Percentiles rank a stretch among this genome's conserved stretches.
phyloP scores from a whole-genome alignment of 2,888 invertebrate genomes.

The Xiphydria camelus region DNA sequence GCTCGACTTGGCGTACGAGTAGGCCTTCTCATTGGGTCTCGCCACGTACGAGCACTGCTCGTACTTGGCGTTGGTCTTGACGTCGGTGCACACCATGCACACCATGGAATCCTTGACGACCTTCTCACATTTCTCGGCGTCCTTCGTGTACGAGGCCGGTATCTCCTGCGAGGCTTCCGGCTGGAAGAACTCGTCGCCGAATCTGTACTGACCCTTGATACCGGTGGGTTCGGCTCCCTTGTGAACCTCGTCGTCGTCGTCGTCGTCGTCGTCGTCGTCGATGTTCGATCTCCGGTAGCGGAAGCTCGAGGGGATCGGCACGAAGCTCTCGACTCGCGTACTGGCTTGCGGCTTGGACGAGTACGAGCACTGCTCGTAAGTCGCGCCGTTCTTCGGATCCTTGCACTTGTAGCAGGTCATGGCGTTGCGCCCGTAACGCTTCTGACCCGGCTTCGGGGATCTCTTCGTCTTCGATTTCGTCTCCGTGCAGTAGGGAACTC shows the following conservation, averaged over 20 bases:
- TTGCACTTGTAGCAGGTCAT: slow-evolving; percentile 63
- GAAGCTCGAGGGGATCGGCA: neutral
- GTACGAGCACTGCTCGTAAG: slow-evolving; percentile 63
- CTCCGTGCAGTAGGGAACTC: slow-evolving; percentile 36
- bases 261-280: slow-evolving; percentile 25
- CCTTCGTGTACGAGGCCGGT: slow-evolving; percentile 64
- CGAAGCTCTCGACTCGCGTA: neutral
- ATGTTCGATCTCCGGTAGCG: slow-evolving; percentile 15
- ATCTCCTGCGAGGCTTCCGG: slow-evolving; percentile 56
- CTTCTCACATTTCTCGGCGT: slow-evolving; percentile 69
- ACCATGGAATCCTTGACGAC: slow-evolving; percentile 69
- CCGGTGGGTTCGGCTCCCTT: slow-evolving; percentile 27
- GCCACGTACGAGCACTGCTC: slow-evolving; percentile 82
- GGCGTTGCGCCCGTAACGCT: slow-evolving; percentile 31
- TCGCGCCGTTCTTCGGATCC: slow-evolving; percentile 59
- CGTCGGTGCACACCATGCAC: slow-evolving; percentile 75
- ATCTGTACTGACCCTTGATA: slow-evolving; percentile 40
- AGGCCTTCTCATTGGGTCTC: slow-evolving; percentile 69
- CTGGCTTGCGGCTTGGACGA: slow-evolving; percentile 48
- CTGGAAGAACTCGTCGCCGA: slow-evolving; percentile 50
- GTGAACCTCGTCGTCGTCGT: slow-evolving; percentile 57
- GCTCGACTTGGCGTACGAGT: slow-evolving; percentile 37
- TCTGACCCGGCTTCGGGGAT: neutral
- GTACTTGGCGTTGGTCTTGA: slow-evolving; percentile 75
- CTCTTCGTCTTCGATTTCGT: slow-evolving; percentile 17